Evolutionary conservation across 2,888 invertebrate genomes (phyloP), one percentile per base, ranked within the genome.

Genomic region (Drosophila niveifrons): DNA sequence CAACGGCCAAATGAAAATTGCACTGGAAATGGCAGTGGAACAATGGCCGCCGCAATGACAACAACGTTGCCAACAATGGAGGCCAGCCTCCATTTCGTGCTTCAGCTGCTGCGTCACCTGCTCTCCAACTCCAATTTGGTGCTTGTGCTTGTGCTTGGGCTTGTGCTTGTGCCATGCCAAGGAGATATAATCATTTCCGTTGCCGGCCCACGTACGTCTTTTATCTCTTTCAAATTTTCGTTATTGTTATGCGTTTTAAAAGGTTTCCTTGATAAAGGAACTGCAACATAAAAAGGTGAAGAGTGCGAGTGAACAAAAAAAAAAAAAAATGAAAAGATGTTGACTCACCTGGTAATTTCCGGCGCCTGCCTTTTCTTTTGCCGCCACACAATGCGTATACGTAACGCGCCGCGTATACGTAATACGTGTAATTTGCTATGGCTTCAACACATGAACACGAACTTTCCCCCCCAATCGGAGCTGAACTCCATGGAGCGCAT

Each of bases 141-240:
- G 10, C 3, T n/a, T 23, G 8, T 47, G 39, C 47, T 31, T 50
- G 55, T 50, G 55, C 18, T 11, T 15, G 28, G 10, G 10, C 3
- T n/a, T 23, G 10, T 47, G 36, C 46, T 29, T 50, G 55, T 50
- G 53, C 18, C 58, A 51, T 55, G 66, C 50, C 75, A 76, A 84
- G 72, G 52, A 86, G 87, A 84, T 88, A 86, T 88, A 83, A 88
- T 87, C 87, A 88, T 88, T 86, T 86, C 86, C 86, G 86, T 72
- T 87, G 72, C 87, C 83, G 80, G 87, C 69, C 74, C 82, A 84
- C 80, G 76, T 79, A 79, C 73, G 87, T 83, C 82, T 82, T 85
- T 83, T 83, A 85, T 83, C 76, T 83, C 82, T 85, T 88, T 87
- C 74, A 82, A 85, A 88, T 84, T 79, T 83, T 84, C 82, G 85